Base-by-base conservation (phyloP, 2,888 invertebrate species). In the Trachelus troglodyta region DNA sequence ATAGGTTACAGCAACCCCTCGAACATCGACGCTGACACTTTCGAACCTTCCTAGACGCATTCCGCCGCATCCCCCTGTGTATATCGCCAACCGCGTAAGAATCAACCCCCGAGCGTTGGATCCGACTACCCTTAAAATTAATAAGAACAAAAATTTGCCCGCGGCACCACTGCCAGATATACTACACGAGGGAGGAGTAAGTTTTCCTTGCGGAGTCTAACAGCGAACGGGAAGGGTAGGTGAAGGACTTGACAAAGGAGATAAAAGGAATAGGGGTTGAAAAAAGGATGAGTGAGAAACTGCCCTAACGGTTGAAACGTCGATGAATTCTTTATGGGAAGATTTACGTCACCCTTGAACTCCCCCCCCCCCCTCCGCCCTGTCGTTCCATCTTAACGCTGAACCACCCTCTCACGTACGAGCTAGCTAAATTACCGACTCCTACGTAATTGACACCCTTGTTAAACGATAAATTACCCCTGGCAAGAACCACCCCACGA, bases 1-100 rank as follows among this genome's bases (percentile, higher is more conserved):
- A 71, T 71, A 71, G 71, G 71, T 71, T 71, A 30, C 12, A 3
- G 31, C 71, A 71, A 71, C 71, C 71, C 71, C 71, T 71, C 12
- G 71, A 56, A 33, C 71, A 9, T 33, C 31, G 31, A 33, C 31
- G 71, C 3, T 11, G 71, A 30, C 71, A 31, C 30, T 15, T 6
- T 71, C 71, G 31, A 56, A 30, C 71, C 31, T 33, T 12, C 33
- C 71, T 4, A 4, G 31, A 71, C 71, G 12, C 71, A 56, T 56
- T 6, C 23, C 9, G 23, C 1, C 56, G 56, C 56, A 56, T 9
- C 23, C 15, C 56, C 56, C 56, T 9, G 23, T 23, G 9, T 23
- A 9, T 23, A 9, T 23, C 56, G 37, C 4, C 40, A 40, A 4
- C 6, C 15, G 4, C 15, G 4, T 15, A 40, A 40, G 15, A 40